Conservation (phyloP, 2,113 vertebrate species). For the Sclerurus mexicanus region DNA sequence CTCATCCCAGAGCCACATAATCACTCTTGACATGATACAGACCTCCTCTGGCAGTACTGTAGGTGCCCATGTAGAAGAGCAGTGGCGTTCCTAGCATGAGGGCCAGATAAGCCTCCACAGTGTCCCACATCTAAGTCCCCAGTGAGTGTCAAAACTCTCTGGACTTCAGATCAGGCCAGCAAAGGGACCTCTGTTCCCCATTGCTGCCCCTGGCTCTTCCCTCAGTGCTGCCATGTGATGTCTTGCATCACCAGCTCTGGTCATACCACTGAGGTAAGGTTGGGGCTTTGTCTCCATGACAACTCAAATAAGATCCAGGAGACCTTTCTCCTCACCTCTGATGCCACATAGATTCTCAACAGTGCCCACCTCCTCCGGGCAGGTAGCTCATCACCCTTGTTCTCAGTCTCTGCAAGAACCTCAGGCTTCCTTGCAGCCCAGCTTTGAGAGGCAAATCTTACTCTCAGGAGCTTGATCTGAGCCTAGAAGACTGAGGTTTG, state of each 20-base stretch:
- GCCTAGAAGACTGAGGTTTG: neutral
- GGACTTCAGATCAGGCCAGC: neutral
- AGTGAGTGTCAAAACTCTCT: neutral
- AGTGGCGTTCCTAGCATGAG: neutral
- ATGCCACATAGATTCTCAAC: neutral
- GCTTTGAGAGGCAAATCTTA: neutral
- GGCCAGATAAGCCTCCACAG: neutral
- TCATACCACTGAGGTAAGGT: accelerated
- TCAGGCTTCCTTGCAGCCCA: neutral
- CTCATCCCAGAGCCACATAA: neutral
- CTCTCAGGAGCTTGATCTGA: neutral
- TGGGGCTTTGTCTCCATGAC: neutral
- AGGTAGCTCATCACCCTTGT: neutral
- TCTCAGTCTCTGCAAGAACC: neutral
- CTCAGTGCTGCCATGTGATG: accelerated
- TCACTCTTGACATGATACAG: neutral
- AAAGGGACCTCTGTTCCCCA: neutral
- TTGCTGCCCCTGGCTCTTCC: neutral
- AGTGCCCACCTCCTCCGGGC: neutral
- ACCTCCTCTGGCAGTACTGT: too few species aligned
- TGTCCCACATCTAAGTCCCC: neutral
- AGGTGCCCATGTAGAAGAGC: neutral
- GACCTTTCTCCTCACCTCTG: neutral
- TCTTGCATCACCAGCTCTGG: neutral
- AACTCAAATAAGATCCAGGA: neutral